Conservation (phyloP, 2,113 vertebrate genomes). For the Halichoerus grypus region DNA sequence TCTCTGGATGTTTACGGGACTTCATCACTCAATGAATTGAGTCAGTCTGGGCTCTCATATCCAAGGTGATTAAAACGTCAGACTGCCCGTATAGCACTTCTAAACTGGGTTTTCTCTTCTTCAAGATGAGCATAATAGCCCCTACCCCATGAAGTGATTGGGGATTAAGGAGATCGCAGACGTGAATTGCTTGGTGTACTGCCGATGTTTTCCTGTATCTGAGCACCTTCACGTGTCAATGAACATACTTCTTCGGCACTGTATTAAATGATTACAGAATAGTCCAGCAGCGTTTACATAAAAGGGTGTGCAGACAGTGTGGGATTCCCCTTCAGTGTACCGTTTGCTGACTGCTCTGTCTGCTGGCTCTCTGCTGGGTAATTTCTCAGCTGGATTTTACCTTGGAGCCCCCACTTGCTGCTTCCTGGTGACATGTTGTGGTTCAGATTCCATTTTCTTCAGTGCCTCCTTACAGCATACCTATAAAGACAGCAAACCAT, state of each 20-base stretch:
- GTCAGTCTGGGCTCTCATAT: background rate
- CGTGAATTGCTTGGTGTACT: background rate
- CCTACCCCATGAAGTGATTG: background rate
- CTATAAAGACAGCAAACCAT: slow-evolving; percentile 12
- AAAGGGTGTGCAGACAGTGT: background rate
- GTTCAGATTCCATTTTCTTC: slow-evolving; percentile 8
- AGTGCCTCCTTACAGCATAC: background rate
- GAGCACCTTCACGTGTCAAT: background rate
- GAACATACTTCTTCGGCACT: background rate
- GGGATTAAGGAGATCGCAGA: background rate
- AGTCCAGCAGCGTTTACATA: background rate
- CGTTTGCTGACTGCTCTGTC: background rate
- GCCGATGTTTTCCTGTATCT: background rate
- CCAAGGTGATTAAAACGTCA: background rate
- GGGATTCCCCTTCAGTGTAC: background rate
- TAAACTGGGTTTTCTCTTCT: background rate
- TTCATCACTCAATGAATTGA: too few species aligned
- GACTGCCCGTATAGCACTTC: background rate
- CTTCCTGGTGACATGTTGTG: accelerated
- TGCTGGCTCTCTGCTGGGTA: background rate
- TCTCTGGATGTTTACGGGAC: background rate
- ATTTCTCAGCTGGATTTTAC: background rate
- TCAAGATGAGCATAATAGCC: background rate
- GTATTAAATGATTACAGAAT: background rate
- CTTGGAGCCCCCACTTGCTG: background rate